Conservation (phyloP, 2,888 invertebrate genomes). For the Caenorhabditis sp. region DNA sequence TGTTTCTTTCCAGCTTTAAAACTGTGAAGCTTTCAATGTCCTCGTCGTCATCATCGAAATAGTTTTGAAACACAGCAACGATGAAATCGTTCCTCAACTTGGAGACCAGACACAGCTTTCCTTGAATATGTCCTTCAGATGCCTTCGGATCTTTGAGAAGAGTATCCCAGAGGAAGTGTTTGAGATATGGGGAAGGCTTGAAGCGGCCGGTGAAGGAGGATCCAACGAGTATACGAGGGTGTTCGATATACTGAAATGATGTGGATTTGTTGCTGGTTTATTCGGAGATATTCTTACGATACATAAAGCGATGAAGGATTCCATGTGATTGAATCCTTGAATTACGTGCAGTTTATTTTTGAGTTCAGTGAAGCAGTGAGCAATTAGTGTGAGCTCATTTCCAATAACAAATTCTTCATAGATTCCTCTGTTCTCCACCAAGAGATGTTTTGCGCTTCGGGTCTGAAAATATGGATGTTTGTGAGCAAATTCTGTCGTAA, state of each 20-base stretch:
- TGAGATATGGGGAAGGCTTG: not conserved
- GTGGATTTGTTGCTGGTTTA: not conserved
- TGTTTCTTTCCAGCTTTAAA: not conserved
- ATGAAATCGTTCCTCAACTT: not conserved
- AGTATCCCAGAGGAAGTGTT: conserved; percentile 1
- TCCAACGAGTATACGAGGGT: not conserved
- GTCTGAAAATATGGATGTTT: not conserved
- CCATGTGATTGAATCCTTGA: conserved; percentile 12
- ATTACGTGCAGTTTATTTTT: not conserved
- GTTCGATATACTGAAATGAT: not conserved
- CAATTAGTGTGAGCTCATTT: not conserved
- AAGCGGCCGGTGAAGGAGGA: conserved; percentile 12
- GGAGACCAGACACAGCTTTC: not conserved
- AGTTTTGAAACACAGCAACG: conserved; percentile 5
- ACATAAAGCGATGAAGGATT: not conserved
- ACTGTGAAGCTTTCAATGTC: conserved; percentile 8
- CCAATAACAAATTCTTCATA: conserved; percentile 6
- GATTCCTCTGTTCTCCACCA: not conserved
- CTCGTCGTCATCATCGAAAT: not conserved
- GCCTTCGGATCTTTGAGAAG: too few species aligned
- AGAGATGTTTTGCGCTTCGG: not conserved
- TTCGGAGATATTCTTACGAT: not conserved
- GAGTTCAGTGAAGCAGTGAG: not conserved
- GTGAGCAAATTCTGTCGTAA: too few species aligned
- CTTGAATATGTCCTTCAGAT: not conserved